Evolutionary conservation across 2,888 invertebrate species (phyloP).

Genomic region (Tipula lateralis): DNA sequence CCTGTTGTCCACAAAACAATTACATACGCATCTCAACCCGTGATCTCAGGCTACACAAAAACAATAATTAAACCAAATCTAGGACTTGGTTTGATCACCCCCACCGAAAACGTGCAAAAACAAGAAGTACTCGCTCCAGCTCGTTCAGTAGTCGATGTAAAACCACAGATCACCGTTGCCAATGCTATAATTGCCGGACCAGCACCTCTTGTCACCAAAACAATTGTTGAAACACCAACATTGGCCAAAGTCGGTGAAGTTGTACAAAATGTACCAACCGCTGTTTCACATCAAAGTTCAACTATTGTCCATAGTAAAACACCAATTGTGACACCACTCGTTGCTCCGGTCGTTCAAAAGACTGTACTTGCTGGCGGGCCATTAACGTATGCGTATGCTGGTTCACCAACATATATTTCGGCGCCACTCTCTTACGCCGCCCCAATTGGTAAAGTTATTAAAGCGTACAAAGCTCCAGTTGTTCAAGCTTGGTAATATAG

Average conservation of each 20-base stretch:
- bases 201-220: neutral
- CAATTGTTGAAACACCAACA: conserved; percentile 42
- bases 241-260: conserved; percentile 42
- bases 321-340: conserved; percentile 39
- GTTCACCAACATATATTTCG: neutral
- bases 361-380: neutral
- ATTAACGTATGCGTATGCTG: neutral
- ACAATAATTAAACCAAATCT: conserved; percentile 42
- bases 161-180: conserved; percentile 42
- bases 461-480: neutral
- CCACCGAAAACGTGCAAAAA: conserved; percentile 38
- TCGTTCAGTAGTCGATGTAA: conserved; percentile 42
- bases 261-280: conserved; percentile 41
- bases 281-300: conserved; percentile 55
- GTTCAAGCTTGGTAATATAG: neutral
- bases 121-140: conserved; percentile 42
- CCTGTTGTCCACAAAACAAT: conserved; percentile 15
- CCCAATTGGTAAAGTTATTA: neutral
- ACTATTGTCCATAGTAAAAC: conserved; percentile 51
- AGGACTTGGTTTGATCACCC: conserved; percentile 36
- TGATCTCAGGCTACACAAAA: conserved; percentile 43
- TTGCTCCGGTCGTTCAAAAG: conserved; percentile 34
- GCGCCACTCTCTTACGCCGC: neutral
- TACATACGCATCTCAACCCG: conserved; percentile 41
- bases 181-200: conserved; percentile 32